Base-by-base conservation (phyloP, 2,113 vertebrate genomes). In the Haemorhous mexicanus region DNA sequence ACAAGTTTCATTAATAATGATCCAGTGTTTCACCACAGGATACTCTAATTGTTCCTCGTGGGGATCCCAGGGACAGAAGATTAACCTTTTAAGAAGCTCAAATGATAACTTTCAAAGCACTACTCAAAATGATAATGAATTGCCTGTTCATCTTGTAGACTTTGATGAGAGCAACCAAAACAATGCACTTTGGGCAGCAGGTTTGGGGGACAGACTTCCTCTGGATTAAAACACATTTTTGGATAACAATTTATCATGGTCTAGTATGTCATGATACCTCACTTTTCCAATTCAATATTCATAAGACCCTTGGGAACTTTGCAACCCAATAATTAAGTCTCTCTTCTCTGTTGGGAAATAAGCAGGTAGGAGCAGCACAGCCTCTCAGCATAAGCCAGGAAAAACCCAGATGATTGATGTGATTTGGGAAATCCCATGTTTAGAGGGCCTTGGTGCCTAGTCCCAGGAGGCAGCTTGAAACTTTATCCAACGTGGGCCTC, bases 11-110 rank as follows among this genome's bases (percentile, higher is more conserved):
- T 90, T 66, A 88, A 46, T 88, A 83, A 69, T 66, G 69, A 68
- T 69, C 46, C 67, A 62, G 10, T 30, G 35, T 94, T 95, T 96
- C 94, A 67, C 72, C 85, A 76, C 75, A 92, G 92, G 88, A 92
- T 86, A 66, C 82, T 77, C 28, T 90, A 88, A 88, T 90, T 95
- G 79, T 58, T 92, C 79, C 83, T 90, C 30, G 10, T 46, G 6
- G 30, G 50, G 55, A 94, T 94, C 88, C 67, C 63, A 59, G 82
- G 53, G 43, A 80, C 88, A 86, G 84, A 68, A 76, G 82, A 92
- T 85, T 72, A 82, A 76, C 67, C 85, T 85, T 64, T 85, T 85
- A 94, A 90, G 94, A 72, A 87, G 62, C 70, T 78, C 61, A 91
- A 43, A 84, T 84, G 66, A 78, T 82, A 94, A 70, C 56, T 87